phyloP scores from a whole-genome alignment of 2,797 vertebrate genomes.

The Gambusia yucatana region DNA sequence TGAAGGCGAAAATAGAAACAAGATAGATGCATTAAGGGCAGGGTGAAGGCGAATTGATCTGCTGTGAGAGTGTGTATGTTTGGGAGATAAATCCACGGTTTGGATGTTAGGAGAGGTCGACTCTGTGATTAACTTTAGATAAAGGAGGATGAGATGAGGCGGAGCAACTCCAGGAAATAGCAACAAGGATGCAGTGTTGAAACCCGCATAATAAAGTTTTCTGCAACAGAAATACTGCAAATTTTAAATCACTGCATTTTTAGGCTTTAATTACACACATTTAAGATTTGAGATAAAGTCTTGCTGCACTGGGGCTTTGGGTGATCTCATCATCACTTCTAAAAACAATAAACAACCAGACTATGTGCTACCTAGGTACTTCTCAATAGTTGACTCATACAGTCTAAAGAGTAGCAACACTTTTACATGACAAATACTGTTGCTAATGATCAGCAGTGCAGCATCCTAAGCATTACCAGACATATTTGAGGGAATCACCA shows the following conservation, averaged over 20 bases:
- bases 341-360: background rate
- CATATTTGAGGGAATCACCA: background rate
- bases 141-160: slow-evolving; percentile 47
- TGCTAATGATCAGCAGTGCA: background rate
- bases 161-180: slow-evolving; percentile 35
- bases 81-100: slow-evolving; percentile 58
- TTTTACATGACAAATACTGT: background rate
- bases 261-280: background rate
- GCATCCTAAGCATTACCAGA: background rate
- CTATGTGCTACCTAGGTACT: background rate
- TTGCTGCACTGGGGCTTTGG: background rate
- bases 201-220: background rate
- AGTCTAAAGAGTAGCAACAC: background rate
- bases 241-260: background rate
- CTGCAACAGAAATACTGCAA: background rate
- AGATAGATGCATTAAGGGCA: slow-evolving; percentile 21
- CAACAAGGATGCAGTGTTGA: slow-evolving; percentile 27
- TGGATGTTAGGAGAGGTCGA: slow-evolving; percentile 30
- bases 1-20: slow-evolving; percentile 46
- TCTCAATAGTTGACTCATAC: background rate
- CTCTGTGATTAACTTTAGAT: slow-evolving; percentile 62
- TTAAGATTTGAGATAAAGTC: background rate
- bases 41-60: slow-evolving; percentile 22
- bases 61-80: slow-evolving; percentile 31
- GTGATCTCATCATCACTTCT: background rate